These are phyloP conservation scores for Psittacula derbiana DNA, from an alignment of 2,797 vertebrate genomes.

Conservation along the genomic window DNA sequence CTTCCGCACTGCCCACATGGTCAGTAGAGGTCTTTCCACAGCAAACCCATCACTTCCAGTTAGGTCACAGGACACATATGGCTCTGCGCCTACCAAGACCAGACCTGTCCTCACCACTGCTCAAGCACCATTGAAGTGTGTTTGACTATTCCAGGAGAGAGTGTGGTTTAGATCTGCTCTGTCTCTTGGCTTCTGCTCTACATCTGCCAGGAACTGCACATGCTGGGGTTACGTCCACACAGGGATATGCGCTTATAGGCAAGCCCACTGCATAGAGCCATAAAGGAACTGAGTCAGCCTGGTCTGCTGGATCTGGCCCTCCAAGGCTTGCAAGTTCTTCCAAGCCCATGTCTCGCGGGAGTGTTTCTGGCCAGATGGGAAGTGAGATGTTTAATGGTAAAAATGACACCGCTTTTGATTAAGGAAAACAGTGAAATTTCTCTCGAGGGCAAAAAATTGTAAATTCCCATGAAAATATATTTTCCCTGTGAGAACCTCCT, in stretches of 20 bases:
- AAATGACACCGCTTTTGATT: constrained; percentile 41
- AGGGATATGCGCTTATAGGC: constrained; percentile 26
- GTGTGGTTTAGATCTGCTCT: background rate
- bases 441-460: constrained; percentile 38
- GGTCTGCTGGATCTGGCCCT: background rate
- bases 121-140: background rate
- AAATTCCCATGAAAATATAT: constrained; percentile 57
- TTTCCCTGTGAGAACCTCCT: constrained; percentile 34
- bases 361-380: constrained; percentile 31
- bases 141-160: background rate
- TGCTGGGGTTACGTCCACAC: constrained; percentile 42
- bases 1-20: background rate
- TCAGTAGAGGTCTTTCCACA: background rate
- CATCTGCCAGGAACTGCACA: constrained; percentile 61
- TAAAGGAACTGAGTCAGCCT: constrained; percentile 64
- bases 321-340: constrained; percentile 45
- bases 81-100: background rate
- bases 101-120: background rate
- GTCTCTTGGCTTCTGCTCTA: constrained; percentile 34
- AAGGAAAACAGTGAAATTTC: constrained; percentile 30
- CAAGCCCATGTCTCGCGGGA: constrained; percentile 31
- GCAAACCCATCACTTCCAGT: constrained; percentile 28
- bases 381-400: constrained; percentile 38
- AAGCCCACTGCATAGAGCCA: constrained; percentile 25
- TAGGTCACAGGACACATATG: background rate